Percentiles rank a stretch among this genome's conserved stretches.
Evolutionary conservation across 2,113 vertebrate species (phyloP).

Genomic region (Daboia siamensis): DNA sequence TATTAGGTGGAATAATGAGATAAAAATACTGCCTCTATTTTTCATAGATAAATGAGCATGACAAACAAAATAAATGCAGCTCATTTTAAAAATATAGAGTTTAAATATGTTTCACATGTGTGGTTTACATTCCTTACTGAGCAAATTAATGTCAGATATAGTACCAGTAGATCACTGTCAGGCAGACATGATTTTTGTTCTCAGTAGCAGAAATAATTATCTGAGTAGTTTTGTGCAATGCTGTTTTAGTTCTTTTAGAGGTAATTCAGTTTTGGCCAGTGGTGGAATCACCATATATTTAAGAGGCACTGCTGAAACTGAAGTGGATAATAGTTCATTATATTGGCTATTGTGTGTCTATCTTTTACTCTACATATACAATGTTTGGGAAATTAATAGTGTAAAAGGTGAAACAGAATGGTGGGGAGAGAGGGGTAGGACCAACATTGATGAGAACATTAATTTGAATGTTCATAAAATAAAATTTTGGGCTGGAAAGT

Average conservation of each 20-base stretch:
- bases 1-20: conserved; percentile 35
- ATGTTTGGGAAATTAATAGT: neutral
- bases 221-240: neutral
- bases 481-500: neutral
- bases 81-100: neutral
- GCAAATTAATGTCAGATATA: conserved; percentile 1
- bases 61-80: conserved; percentile 30
- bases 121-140: neutral
- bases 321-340: neutral
- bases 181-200: neutral
- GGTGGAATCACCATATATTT: neutral
- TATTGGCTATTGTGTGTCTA: neutral
- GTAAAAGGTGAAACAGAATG: neutral
- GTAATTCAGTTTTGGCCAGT: neutral
- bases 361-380: neutral
- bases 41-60: conserved; percentile 36
- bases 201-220: neutral
- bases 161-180: neutral
- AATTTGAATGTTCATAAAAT: neutral
- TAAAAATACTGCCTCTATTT: neutral
- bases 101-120: neutral
- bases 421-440: neutral
- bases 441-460: neutral
- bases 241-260: conserved; percentile 6
- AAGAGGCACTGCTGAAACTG: neutral